A percentile compares a stretch with the other conserved stretches of the same genome.
phyloP scores from a whole-genome alignment of 1,140 invertebrate genomes.

The Amyelois transitella region DNA sequence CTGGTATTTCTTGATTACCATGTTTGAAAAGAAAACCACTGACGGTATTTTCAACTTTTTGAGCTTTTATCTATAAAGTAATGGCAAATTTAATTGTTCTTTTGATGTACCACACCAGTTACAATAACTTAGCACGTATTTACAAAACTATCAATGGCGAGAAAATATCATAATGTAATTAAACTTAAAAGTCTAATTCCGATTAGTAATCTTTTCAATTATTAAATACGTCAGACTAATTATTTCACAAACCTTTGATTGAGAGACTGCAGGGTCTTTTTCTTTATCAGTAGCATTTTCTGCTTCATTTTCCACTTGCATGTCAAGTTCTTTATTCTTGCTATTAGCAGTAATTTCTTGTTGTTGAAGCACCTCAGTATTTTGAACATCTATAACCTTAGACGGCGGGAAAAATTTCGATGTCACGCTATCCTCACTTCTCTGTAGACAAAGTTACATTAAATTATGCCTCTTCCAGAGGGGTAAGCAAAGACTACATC shows the following conservation, averaged over 20 bases:
- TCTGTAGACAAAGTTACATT: no score
- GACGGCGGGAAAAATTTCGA: constrained; percentile 32
- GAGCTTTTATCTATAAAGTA: background rate
- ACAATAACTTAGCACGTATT: no score
- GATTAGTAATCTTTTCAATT: no score
- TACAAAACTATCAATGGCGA: no score
- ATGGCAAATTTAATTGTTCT: background rate
- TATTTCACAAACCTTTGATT: constrained; percentile 22
- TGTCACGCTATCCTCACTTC: constrained; percentile 27
- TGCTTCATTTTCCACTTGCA: background rate
- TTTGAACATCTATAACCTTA: constrained; percentile 10
- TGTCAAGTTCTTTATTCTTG: background rate
- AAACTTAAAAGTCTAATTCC: background rate
- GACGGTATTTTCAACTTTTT: constrained; percentile 19
- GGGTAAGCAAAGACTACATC: no score
- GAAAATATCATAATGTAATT: no score
- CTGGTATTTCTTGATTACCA: constrained; percentile 32
- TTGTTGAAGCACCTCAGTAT: background rate
- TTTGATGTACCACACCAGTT: no score
- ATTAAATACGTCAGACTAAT: no score
- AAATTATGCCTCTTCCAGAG: no score
- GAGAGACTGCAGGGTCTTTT: constrained; percentile 8
- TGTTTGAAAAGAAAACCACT: constrained; percentile 42
- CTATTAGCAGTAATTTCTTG: background rate
- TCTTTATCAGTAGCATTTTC: constrained; percentile 5